A percentile compares a stretch with the other conserved stretches of the same genome.
Evolutionary conservation across 2,113 vertebrate species (phyloP).

Genomic region (Martes martes): DNA sequence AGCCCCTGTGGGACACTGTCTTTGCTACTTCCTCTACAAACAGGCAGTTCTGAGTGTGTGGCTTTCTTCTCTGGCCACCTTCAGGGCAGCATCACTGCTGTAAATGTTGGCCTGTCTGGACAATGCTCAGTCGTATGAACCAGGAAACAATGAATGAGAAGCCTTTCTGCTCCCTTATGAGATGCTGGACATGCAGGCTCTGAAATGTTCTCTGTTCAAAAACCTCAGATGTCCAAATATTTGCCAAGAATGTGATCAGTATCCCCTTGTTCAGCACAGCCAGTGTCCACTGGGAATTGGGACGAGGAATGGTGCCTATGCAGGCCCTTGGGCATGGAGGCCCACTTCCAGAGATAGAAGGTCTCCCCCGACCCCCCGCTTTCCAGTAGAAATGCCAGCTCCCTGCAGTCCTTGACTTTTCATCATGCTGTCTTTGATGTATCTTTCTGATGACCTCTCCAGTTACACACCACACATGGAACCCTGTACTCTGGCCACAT

Average conservation of each 20-base stretch:
- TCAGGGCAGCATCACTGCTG: background rate
- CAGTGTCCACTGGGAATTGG: background rate
- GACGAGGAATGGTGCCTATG: background rate
- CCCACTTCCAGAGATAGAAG: background rate
- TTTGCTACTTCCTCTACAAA: background rate
- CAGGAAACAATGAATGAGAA: background rate
- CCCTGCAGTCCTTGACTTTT: background rate
- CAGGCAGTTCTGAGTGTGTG: background rate
- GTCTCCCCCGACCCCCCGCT: background rate
- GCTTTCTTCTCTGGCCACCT: background rate
- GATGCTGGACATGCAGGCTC: background rate
- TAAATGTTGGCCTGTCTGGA: background rate
- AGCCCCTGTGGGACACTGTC: background rate
- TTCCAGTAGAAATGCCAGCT: background rate
- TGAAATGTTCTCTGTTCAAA: conserved; percentile 24
- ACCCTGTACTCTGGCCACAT: background rate
- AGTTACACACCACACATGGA: background rate
- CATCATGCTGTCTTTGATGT: no score
- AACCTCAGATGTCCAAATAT: conserved; percentile 45
- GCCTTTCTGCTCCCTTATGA: background rate
- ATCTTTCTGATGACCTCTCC: background rate
- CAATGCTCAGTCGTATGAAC: background rate
- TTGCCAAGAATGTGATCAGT: background rate
- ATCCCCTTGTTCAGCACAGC: background rate
- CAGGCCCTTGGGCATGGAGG: no score